Evolutionary conservation across 2,888 invertebrate species (phyloP), one percentile per base, ranked within the genome.

Genomic region (Neocrepidodera transversa): DNA sequence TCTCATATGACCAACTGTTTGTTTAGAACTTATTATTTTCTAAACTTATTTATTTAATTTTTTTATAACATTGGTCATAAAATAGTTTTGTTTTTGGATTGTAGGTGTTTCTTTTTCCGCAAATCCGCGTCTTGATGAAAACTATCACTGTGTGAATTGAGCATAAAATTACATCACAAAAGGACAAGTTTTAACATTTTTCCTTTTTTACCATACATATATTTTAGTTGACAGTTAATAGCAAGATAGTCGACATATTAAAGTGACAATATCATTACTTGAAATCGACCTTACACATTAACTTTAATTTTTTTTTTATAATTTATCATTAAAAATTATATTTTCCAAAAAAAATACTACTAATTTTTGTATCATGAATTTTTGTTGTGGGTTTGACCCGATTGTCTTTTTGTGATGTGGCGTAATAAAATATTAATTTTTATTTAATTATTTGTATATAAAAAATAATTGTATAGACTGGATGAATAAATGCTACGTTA

Each of bases 381-480:
- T n/a, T n/a, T n/a, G n/a, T n/a, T n/a, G n/a, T n/a, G n/a, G n/a
- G n/a, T n/a, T n/a, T n/a, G n/a, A n/a, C n/a, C n/a, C n/a, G n/a
- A n/a, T 51, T 53, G 52, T 48, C 47, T 47, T 53, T 58, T 58
- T 26, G 48, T 48, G 53, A 52, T 60, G 45, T 52, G 23, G 16
- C 45, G 51, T 42, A 38, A 16, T 16, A 42, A 55, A 32, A 49
- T 17, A 53, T 48, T 52, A 51, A 48, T 49, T 56, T 54, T 64
- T 62, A 55, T 56, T 58, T 58, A 58, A 61, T 48, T 54, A 23
- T 48, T 58, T 58, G 58, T 63, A 57, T 61, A 57, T 57, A 60
- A 52, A 26, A 45, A 52, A 48, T 48, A 50, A 60, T 54, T 63
- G 60, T 63, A 63, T 63, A 63, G 63, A 63, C 60, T 61, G 60